Evolutionary conservation across 2,888 invertebrate genomes (phyloP), one percentile per base, ranked within the genome.

Genomic region (Piscicola geometra): DNA sequence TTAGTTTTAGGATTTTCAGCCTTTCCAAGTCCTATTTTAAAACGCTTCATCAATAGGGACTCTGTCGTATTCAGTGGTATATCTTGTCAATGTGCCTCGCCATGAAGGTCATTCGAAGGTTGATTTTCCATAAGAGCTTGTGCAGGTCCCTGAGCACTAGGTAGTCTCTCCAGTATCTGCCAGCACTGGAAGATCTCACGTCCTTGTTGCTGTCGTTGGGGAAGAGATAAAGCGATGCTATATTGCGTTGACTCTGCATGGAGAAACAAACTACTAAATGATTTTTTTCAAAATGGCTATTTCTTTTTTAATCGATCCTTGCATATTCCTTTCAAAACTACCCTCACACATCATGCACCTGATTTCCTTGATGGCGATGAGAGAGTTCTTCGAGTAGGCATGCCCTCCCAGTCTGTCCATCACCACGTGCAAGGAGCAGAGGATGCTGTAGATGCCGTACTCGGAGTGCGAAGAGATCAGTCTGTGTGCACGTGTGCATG

Each of bases 161-260:
- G 35, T 64, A 73, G n/a, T 73, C 73, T 33, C 73, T 32, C 73
- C 73, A 73, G 41, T 73, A 60, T 25, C 73, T 32, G 35, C 18
- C 41, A 1, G 73, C 60, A n/a, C 73, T 73, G 30, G 73, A 64
- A 12, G 18, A 32, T 25, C n/a, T 60, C 1, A 35, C 64, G 33
- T 73, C 73, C n/a, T 73, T 60, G n/a, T 73, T 52, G 5, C 73
- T 73, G 73, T 30, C n/a, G n/a, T n/a, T n/a, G n/a, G n/a, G n/a
- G n/a, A n/a, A n/a, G n/a, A n/a, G n/a, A n/a, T n/a, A n/a, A n/a
- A n/a, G n/a, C n/a, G n/a, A n/a, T n/a, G n/a, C n/a, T n/a, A n/a
- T n/a, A n/a, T n/a, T n/a, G n/a, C n/a, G n/a, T n/a, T n/a, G n/a
- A n/a, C n/a, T n/a, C n/a, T n/a, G n/a, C n/a, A n/a, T n/a, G n/a